Evolutionary conservation across 2,113 vertebrate species (phyloP).

Genomic region (Sinocyclocheilus anophthalmus): DNA sequence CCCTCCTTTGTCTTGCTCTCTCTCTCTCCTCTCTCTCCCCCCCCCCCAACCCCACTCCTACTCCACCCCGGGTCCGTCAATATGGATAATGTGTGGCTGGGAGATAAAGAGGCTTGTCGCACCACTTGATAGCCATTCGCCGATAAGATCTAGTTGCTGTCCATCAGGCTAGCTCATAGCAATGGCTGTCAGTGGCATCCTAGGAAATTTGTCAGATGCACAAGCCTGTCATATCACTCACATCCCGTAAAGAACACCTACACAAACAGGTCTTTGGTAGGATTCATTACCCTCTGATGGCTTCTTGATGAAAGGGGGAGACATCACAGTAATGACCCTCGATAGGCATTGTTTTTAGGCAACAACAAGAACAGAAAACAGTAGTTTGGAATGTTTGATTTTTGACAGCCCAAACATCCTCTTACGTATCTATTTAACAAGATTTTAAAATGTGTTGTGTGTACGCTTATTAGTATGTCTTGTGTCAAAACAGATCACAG

Average conservation of each 20-base stretch:
- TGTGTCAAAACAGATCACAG: background rate
- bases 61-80: no score
- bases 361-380: background rate
- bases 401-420: background rate
- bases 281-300: conserved; percentile 58
- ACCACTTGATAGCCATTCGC: conserved; percentile 71
- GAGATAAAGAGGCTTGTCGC: conserved; percentile 71
- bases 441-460: background rate
- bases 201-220: conserved; percentile 60
- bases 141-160: conserved; percentile 72
- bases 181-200: conserved; percentile 67
- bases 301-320: conserved; percentile 53
- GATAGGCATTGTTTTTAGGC: conserved; percentile 39
- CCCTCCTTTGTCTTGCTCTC: no score
- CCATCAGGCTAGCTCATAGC: conserved; percentile 68
- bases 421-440: background rate
- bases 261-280: conserved; percentile 51
- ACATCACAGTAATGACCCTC: conserved; percentile 24
- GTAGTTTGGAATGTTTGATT: conserved; percentile 1
- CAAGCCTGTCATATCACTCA: conserved; percentile 56
- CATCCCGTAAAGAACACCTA: conserved; percentile 55
- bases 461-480: background rate
- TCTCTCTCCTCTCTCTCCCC: no score
- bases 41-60: no score
- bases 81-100: no score